Evolutionary conservation across 2,113 vertebrate genomes (phyloP).

Genomic region (Dipodomys stephensi): DNA sequence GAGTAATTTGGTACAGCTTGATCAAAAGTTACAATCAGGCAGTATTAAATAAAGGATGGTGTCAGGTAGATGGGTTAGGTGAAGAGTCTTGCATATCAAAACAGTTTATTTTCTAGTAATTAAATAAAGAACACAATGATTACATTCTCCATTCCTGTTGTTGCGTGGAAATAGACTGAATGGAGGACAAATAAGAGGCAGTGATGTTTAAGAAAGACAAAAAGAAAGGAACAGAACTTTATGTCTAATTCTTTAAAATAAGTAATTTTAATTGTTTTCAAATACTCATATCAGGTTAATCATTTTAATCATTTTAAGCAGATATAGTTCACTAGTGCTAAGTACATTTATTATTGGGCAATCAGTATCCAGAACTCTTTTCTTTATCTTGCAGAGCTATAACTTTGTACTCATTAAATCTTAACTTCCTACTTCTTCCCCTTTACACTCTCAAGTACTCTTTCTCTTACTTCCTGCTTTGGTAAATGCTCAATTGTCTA

Average conservation of each 20-base stretch:
- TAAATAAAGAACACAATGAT: not conserved
- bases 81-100: not conserved
- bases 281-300: not conserved
- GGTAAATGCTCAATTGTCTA: not conserved
- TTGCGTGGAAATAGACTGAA: slow-evolving; percentile 13
- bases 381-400: not conserved
- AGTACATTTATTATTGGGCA: not conserved
- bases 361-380: not conserved
- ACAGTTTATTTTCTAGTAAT: not conserved
- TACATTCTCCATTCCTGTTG: not conserved
- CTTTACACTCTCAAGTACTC: not conserved
- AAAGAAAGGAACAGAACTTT: not conserved
- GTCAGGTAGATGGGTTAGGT: not conserved
- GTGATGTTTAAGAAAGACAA: slow-evolving; percentile 7
- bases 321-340: not conserved
- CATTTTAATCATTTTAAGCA: slow-evolving; percentile 9
- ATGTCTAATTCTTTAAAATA: slow-evolving; percentile 23
- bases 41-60: not conserved
- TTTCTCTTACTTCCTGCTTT: not conserved
- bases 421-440: not conserved
- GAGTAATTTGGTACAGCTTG: not conserved
- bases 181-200: not conserved
- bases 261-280: not conserved
- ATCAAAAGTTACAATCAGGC: not conserved
- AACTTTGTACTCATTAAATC: slow-evolving; percentile 33